Evolutionary conservation across 2,888 invertebrate genomes (phyloP), one percentile per base, ranked within the genome.

Genomic region (Sminthurinus aureus): DNA sequence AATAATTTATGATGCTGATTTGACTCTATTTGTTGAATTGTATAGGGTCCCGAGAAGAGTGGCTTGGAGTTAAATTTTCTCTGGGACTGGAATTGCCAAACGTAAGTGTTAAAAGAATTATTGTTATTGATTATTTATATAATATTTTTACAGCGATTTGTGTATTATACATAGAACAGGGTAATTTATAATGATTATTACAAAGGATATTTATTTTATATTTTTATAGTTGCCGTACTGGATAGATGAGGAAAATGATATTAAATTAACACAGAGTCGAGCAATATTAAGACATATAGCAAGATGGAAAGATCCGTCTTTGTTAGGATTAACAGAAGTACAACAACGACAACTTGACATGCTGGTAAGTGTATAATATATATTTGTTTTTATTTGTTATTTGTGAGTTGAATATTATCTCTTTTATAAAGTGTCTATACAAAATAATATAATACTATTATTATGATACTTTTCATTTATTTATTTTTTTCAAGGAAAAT

Each of bases 251-350:
- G n/a, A n/a, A n/a, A n/a, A n/a, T 0, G 85, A 86, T 15, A 86
- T 90, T 4, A 90, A 90, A 83, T 86, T 91, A 38, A 90, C 91
- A 3, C 91, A 91, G 87, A 90, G 90, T 83, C 90, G 90, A 86
- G 90, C 91, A 24, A 91, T 91, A 76, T 84, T 91, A 69, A 89
- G 90, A 22, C 89, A 91, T 85, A 89, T 91, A 81, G 91, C 90
- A 20, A 87, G 91, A 13, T 91, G 91, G 85, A 89, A 91, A 85
- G 89, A 90, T 82, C 84, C 84, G 0, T 24, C 75, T 2, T 86
- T 91, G 58, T 89, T 90, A 89, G 91, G 91, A n/a, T 89, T 87
- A 38, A 89, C 89, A 9, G 89, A 89, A 69, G 86, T 88, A 66
- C 91, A 91, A 66, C 88, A 87, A 66, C 88, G 89, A 1, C 84